Evolutionary conservation across 2,797 vertebrate species (phyloP).

Genomic region (Rachycentron canadum): DNA sequence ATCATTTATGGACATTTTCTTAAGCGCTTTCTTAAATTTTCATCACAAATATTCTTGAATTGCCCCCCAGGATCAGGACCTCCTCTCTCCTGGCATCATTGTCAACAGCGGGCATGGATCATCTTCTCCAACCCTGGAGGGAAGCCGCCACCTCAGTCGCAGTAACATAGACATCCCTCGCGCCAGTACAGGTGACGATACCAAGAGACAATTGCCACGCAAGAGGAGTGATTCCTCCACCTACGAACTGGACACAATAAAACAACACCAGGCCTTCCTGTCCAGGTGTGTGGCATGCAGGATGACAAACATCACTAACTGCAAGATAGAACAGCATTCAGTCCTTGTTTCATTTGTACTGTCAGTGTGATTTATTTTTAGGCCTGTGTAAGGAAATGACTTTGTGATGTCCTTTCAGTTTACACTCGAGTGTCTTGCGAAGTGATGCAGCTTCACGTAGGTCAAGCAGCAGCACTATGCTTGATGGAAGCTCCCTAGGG

Average conservation of each 20-base stretch:
- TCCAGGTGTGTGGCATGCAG: constrained; percentile 86
- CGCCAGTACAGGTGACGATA: constrained; percentile 83
- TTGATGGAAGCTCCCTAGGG: constrained; percentile 89
- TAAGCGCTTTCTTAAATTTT: background rate
- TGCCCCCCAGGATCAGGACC: constrained; percentile 90
- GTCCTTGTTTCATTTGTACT: constrained; percentile 1
- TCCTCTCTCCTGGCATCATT: constrained; percentile 93
- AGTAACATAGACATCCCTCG: constrained; percentile 98
- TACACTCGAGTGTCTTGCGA: constrained; percentile 92
- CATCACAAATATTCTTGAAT: constrained; percentile 4
- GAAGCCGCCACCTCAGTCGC: constrained; percentile 95
- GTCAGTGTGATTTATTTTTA: constrained; percentile 37
- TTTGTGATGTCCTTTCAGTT: constrained; percentile 83
- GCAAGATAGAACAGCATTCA: background rate
- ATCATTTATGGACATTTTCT: background rate
- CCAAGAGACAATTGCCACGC: constrained; percentile 91
- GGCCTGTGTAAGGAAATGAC: constrained; percentile 14
- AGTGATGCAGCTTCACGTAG: constrained; percentile 86
- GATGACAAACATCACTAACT: constrained; percentile 1
- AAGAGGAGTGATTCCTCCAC: constrained; percentile 98
- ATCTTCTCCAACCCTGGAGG: constrained; percentile 87
- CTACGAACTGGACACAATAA: constrained; percentile 96
- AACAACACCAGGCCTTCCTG: constrained; percentile 97
- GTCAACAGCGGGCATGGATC: constrained; percentile 88
- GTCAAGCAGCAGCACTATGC: constrained; percentile 92